Evolutionary conservation across 30 jellyfish, hydroid and myxozoan genomes (phyloP), one percentile per base, ranked within the genome.

Genomic region (Hydra vulgaris): DNA sequence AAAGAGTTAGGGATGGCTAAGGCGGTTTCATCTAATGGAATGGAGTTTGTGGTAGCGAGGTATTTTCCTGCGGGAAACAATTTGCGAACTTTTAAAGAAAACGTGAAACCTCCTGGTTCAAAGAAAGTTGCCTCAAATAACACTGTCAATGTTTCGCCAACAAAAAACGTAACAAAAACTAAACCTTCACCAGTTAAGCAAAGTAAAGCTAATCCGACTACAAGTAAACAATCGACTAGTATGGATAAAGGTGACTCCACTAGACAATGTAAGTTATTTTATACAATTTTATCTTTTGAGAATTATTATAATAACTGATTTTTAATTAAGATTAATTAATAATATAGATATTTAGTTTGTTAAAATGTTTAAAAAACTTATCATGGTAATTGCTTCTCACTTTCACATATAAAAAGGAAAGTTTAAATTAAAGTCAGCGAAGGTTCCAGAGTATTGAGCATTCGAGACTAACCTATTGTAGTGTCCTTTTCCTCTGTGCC

Each of bases 1-100:
- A 81, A 71, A 15, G 99, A 94, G 80, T 85, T 94, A 21, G 99
- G 99, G 7, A 95, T 94, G 27, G 99, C 95, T 27, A 89, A 89
- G 27, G 97, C 97, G 21, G 86, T 95, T 7, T 82, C 97, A 15
- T 76, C 95, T 52, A 88, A 89, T 78, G 99, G 99, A 18, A 89
- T 86, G 96, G 95, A 88, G 73, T 94, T 88, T 76, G 96, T 94
- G 15, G 99, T 94, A 26, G 99, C 99, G 18, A 67, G 96, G 71
- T 94, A 94, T 71, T 85, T 22, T 23, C 99, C 99, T 0, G 94
- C 99, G 21, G 99, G 99, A 0, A 94, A 94, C 86, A 89, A 78
- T 77, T 91, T 94, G 70, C 93, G 96, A 18, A 66, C 87, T 8
- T 88, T 94, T 68, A 94, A 95, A 19, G 99, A 88, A 1, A 94